Evolutionary conservation across 1,140 invertebrate species (phyloP).

Genomic region (Brachystomella parvula): DNA sequence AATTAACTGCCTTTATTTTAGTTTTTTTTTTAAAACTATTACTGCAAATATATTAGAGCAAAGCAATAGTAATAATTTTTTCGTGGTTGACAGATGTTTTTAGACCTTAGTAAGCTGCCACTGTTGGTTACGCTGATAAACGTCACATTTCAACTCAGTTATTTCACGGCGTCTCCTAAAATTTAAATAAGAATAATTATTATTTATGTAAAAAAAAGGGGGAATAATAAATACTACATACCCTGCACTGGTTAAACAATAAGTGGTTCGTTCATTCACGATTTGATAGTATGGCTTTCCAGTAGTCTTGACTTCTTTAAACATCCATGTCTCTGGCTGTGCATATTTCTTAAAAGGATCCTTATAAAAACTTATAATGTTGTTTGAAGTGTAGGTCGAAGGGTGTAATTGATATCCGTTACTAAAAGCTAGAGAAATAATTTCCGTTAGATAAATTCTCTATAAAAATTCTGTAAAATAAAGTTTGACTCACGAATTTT

Average conservation of each 20-base stretch:
- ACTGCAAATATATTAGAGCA: too few species aligned
- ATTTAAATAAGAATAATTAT: background rate
- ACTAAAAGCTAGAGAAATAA: background rate
- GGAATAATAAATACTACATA: background rate
- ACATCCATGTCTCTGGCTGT: conserved; percentile 8
- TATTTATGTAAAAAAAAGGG: background rate
- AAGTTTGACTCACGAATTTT: conserved; percentile 1
- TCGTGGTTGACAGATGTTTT: too few species aligned
- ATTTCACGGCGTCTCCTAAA: background rate
- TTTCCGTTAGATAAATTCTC: too few species aligned
- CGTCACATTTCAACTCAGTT: conserved; percentile 9
- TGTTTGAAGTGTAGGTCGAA: background rate
- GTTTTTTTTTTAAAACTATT: too few species aligned
- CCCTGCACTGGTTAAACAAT: background rate
- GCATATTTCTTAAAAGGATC: conserved; percentile 7
- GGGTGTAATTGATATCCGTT: background rate
- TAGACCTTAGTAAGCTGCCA: background rate
- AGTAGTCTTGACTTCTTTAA: conserved; percentile 1
- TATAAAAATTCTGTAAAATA: too few species aligned
- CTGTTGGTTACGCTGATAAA: conserved; percentile 1
- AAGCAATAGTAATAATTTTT: too few species aligned
- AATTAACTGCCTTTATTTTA: too few species aligned
- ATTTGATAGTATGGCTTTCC: background rate
- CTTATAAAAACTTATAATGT: background rate
- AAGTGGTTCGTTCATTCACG: background rate